Evolutionary conservation across 1,140 invertebrate species (phyloP).

Genomic region (Platorchestia sp.): DNA sequence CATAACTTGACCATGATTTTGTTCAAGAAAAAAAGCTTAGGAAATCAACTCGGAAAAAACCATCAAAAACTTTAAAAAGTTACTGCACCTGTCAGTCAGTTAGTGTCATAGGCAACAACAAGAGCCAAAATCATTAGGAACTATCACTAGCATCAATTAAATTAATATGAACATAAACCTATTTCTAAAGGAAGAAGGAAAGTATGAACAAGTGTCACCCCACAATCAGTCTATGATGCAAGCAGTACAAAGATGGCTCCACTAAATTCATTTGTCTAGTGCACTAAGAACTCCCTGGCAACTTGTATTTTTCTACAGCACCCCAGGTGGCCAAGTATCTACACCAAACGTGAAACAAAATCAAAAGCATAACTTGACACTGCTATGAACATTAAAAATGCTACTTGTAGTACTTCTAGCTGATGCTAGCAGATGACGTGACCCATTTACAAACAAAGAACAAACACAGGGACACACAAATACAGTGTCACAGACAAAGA

Average conservation of each 20-base stretch:
- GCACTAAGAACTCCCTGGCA: background rate
- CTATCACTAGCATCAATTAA: background rate
- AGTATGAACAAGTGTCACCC: background rate
- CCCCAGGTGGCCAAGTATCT: background rate
- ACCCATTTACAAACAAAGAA: background rate
- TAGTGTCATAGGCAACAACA: background rate
- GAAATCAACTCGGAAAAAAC: background rate
- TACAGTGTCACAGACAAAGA: conserved; percentile 13
- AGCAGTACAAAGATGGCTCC: background rate
- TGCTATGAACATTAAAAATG: background rate
- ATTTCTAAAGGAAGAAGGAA: background rate
- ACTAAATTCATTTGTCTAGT: background rate
- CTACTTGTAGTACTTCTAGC: background rate
- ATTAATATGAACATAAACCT: background rate
- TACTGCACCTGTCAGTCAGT: background rate
- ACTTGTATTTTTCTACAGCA: background rate
- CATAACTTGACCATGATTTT: background rate
- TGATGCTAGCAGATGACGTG: background rate
- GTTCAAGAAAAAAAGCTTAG: background rate
- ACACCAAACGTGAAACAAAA: background rate
- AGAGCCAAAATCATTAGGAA: too few relatives aligned
- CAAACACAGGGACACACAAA: background rate
- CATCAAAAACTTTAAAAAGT: background rate
- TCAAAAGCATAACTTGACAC: background rate
- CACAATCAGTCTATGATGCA: background rate